Evolutionary conservation across 2,113 vertebrate species (phyloP), one percentile per base, ranked within the genome.

Genomic region (Nesoenas mayeri): DNA sequence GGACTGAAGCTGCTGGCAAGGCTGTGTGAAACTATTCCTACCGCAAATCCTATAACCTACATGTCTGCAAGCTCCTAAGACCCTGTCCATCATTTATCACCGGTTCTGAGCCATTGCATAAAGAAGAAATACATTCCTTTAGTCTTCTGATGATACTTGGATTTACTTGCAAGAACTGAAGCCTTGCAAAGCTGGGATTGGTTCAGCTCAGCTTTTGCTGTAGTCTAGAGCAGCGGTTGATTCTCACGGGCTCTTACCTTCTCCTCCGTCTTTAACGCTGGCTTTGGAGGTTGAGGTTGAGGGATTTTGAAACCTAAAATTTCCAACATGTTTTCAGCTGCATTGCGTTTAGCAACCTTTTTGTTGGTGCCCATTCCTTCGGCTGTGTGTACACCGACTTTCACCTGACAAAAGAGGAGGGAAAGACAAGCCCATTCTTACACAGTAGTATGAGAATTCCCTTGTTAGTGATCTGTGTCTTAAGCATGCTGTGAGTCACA

Each of bases 311-410:
- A 99, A 85, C 99, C 99, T 94, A 99, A 97, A 88, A 99, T 97
- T 94, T 99, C 99, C 98, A 99, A 97, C 99, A 99, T 99, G 95
- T 99, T 99, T 98, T 99, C 99, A 13, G 99, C 99, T 71, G 99
- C 99, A 8, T 99, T 99, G 91, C 99, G 99, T 89, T 99, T 99
- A 88, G 99, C 99, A 95, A 99, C 99, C 91, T 99, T 99, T 97
- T 99, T 99, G 94, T 99, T 99, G 0, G 99, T 99, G 79, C 99
- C 99, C 94, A 99, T 98, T 61, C 99, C 99, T 96, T 99, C 99
- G 9, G 99, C 99, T 69, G 98, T 98, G 95, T 99, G 99, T 58
- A 98, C 98, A 29, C 98, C 98, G 85, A 99, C 98, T 44, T 98
- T 98, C 83, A 99, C 99, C 99, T 99, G 94, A 38, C 44, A 84